A percentile compares a stretch with the other conserved stretches of the same genome.
Conservation (phyloP, 1,140 invertebrate genomes). For the Drosophila lacertosa region DNA sequence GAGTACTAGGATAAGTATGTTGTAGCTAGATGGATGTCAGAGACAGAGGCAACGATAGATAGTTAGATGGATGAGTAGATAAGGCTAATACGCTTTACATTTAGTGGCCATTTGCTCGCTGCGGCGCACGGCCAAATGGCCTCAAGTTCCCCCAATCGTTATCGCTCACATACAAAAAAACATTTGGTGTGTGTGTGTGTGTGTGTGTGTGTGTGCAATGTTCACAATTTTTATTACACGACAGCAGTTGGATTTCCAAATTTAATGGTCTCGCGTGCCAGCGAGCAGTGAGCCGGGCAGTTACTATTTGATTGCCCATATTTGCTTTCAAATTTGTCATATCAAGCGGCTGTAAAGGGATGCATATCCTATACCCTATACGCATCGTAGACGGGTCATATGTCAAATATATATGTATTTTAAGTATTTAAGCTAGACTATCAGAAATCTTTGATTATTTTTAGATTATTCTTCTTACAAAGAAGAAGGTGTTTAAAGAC, state of each 20-base stretch:
- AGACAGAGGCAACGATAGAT: not conserved
- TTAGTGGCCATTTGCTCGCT: constrained; percentile 22
- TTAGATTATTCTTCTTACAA: no score
- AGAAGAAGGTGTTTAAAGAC: no score
- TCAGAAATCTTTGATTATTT: no score
- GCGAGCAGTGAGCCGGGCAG: constrained; percentile 18
- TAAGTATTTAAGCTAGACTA: no score
- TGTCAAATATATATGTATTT: no score
- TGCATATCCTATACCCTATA: constrained; percentile 23
- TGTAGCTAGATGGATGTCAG: constrained; percentile 89
- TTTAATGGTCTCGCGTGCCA: constrained; percentile 72
- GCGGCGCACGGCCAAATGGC: not conserved
- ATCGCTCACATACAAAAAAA: not conserved
- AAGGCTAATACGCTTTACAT: constrained; percentile 45
- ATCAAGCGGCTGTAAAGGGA: constrained; percentile 63
- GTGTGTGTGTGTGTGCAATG: constrained; percentile 13
- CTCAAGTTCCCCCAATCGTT: constrained; percentile 13
- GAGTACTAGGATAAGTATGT: constrained; percentile 93
- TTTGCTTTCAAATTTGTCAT: constrained; percentile 54
- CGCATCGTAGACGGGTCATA: not conserved
- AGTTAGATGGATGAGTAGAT: constrained; percentile 28
- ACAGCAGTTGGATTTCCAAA: constrained; percentile 40
- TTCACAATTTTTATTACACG: constrained; percentile 40
- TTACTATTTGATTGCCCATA: constrained; percentile 31
- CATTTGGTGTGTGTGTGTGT: not conserved